Percentiles rank a stretch among this genome's conserved stretches.
These are phyloP conservation scores for Phacellophora camtschatica DNA, from an alignment of 30 jellyfish, hydroid and myxozoan species.

Conservation along the genomic window DNA sequence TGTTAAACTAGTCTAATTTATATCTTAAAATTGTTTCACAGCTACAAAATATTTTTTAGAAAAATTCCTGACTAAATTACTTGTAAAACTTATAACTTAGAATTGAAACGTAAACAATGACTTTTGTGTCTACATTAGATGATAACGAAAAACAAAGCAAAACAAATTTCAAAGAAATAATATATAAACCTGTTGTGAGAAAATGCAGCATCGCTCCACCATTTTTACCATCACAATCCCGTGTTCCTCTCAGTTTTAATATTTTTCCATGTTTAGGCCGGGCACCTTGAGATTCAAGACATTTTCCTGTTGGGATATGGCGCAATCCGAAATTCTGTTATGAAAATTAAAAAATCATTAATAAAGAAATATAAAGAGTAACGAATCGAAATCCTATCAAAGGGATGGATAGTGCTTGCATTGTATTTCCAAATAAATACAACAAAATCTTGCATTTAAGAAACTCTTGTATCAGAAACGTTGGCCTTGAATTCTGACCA, in stretches of 20 bases:
- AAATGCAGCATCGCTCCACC: constrained; percentile 32
- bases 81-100: no score
- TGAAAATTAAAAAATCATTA: background rate
- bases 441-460: no score
- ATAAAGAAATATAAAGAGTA: no score
- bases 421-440: no score
- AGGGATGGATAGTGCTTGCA: no score
- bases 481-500: no score
- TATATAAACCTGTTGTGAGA: constrained; percentile 5
- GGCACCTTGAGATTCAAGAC: constrained; percentile 30
- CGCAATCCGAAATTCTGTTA: constrained; percentile 31
- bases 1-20: no score
- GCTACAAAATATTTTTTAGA: no score
- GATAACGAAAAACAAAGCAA: background rate
- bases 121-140: background rate
- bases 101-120: background rate
- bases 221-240: constrained; percentile 1
- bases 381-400: no score
- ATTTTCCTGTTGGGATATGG: constrained; percentile 17
- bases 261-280: constrained; percentile 17
- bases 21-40: no score
- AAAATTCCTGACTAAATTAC: no score
- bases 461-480: no score
- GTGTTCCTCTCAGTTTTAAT: constrained; percentile 8
- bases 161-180: background rate